Evolutionary conservation across 2,113 vertebrate genomes (phyloP).

Genomic region (Cottus gobio): DNA sequence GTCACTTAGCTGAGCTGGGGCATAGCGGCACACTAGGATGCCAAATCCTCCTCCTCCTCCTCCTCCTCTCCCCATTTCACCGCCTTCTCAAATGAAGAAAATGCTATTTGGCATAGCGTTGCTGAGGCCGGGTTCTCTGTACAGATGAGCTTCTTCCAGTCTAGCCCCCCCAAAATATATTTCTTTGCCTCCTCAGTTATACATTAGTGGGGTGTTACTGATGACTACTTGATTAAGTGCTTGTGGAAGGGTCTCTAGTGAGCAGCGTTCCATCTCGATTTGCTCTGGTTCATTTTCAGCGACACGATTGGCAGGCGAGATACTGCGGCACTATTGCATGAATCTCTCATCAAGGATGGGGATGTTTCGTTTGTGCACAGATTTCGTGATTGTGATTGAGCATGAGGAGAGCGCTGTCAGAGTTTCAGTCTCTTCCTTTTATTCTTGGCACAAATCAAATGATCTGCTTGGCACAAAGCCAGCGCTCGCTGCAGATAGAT

Average conservation of each 20-base stretch:
- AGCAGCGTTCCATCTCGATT: constrained; percentile 49
- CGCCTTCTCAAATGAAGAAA: constrained; percentile 63
- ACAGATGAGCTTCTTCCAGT: constrained; percentile 35
- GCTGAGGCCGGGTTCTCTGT: constrained; percentile 28
- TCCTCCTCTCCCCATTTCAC: constrained; percentile 45
- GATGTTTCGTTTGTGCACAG: constrained; percentile 61
- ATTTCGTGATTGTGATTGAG: constrained; percentile 47
- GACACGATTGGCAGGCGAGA: constrained; percentile 27
- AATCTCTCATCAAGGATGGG: constrained; percentile 48
- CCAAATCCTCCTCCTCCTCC: constrained; percentile 59
- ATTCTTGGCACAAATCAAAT: constrained; percentile 60
- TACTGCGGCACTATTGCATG: neutral
- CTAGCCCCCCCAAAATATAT: constrained; percentile 11
- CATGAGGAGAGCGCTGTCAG: constrained; percentile 23
- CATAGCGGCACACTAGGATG: constrained; percentile 59
- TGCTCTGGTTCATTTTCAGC: constrained; percentile 48
- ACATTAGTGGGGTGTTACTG: constrained; percentile 26
- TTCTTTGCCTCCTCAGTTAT: constrained; percentile 24
- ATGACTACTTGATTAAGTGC: constrained; percentile 64
- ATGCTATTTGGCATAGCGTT: constrained; percentile 31
- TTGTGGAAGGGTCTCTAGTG: constrained; percentile 46
- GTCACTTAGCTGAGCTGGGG: constrained; percentile 72
- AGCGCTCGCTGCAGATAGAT: constrained; percentile 40
- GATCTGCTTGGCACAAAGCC: constrained; percentile 55
- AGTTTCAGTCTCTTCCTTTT: constrained; percentile 41